Evolutionary conservation across 2,888 invertebrate genomes (phyloP).

Genomic region (Marronus borbonicus): DNA sequence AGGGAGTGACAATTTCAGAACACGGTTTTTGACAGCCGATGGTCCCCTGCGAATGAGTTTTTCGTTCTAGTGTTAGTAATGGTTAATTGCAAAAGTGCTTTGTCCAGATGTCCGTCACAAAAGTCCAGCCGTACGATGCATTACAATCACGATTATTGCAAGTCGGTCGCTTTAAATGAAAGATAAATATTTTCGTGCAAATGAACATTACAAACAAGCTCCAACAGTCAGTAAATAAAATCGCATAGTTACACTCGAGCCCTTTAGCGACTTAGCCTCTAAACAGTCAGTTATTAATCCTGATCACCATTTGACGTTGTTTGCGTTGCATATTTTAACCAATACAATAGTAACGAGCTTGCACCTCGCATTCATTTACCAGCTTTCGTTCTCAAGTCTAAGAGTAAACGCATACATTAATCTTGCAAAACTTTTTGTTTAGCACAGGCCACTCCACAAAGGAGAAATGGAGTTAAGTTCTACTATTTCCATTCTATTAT

Average conservation of each 20-base stretch:
- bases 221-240: neutral
- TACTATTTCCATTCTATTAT: constrained; percentile 19
- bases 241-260: neutral
- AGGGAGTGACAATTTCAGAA: constrained; percentile 51
- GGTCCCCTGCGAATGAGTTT: constrained; percentile 44
- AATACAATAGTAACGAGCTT: constrained; percentile 8
- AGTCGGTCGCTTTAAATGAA: constrained; percentile 13
- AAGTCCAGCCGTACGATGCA: constrained; percentile 11
- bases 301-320: neutral
- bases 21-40: constrained; percentile 50
- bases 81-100: constrained; percentile 41
- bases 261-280: neutral
- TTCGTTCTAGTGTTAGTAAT: constrained; percentile 40
- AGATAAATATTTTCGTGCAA: neutral
- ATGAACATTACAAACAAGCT: neutral
- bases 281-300: neutral
- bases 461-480: constrained; percentile 14
- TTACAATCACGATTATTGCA: constrained; percentile 20
- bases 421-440: constrained; percentile 20
- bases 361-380: neutral
- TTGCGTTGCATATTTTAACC: constrained; percentile 1
- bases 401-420: constrained; percentile 18
- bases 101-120: constrained; percentile 39
- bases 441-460: constrained; percentile 13
- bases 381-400: neutral